A percentile compares a stretch with the other conserved stretches of the same genome.
Evolutionary conservation across 2,113 vertebrate species (phyloP).

Genomic region (Cynopterus brachyotis): DNA sequence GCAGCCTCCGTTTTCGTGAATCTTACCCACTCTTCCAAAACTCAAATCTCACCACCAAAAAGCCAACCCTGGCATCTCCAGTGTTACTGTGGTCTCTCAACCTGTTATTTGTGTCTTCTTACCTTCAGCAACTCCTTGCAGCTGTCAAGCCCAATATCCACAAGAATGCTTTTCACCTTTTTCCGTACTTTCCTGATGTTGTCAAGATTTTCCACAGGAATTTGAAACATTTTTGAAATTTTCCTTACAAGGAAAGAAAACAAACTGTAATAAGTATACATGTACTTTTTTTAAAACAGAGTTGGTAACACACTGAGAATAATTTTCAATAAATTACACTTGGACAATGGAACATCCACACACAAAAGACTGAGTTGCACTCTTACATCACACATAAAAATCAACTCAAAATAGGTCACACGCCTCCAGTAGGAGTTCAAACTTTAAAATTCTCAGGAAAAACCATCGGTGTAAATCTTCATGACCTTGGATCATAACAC

Average conservation of each 20-base stretch:
- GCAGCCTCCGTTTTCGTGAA: neutral
- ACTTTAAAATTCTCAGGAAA: neutral
- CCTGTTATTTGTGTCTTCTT: conserved; percentile 23
- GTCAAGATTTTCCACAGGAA: conserved; percentile 91
- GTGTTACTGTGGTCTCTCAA: neutral
- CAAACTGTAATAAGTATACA: neutral
- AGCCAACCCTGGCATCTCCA: neutral
- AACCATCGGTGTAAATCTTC: neutral
- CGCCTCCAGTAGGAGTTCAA: neutral
- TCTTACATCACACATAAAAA: neutral
- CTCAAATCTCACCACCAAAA: neutral
- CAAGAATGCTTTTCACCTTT: conserved; percentile 90
- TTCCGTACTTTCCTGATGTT: conserved; percentile 91
- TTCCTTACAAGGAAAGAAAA: conserved; percentile 77
- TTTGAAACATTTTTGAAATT: conserved; percentile 91
- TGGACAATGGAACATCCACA: neutral
- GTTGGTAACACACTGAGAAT: neutral
- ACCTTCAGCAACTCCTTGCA: conserved; percentile 90
- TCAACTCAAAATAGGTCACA: neutral
- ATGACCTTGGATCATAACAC: neutral
- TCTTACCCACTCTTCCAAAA: neutral
- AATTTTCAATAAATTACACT: neutral
- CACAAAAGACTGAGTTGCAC: neutral
- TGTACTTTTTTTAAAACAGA: neutral
- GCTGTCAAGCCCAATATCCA: conserved; percentile 89